Evolutionary conservation across 2,888 invertebrate species (phyloP).

Genomic region (Drosophila paracracens): DNA sequence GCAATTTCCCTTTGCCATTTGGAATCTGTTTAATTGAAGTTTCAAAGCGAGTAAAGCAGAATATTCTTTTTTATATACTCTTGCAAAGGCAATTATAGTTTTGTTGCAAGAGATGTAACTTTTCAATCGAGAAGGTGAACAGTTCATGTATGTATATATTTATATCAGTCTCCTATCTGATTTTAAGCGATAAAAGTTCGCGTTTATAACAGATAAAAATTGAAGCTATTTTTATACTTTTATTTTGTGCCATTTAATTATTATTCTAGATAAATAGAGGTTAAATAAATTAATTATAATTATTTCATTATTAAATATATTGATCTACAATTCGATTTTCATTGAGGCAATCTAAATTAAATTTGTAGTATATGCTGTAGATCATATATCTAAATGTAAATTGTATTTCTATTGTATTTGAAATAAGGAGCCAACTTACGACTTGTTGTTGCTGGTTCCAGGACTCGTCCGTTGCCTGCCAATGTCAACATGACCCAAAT

Average conservation of each 20-base stretch:
- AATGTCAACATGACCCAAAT: slow-evolving; percentile 57
- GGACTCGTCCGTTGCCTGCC: neutral
- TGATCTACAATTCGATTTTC: neutral
- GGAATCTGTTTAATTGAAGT: slow-evolving; percentile 51
- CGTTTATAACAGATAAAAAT: neutral
- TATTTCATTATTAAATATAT: neutral
- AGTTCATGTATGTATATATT: neutral
- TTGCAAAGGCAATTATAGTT: neutral
- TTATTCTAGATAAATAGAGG: neutral
- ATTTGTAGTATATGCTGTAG: neutral
- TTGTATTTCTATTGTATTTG: slow-evolving; percentile 3
- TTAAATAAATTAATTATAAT: neutral
- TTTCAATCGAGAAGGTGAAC: neutral
- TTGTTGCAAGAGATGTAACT: too few relatives aligned
- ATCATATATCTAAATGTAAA: neutral
- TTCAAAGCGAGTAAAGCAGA: slow-evolving; percentile 3
- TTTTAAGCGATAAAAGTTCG: neutral
- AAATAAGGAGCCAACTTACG: slow-evolving; percentile 1
- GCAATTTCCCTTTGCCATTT: slow-evolving; percentile 44
- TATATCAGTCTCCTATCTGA: neutral
- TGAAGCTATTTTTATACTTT: neutral
- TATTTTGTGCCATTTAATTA: neutral
- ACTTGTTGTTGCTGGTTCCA: slow-evolving; percentile 23
- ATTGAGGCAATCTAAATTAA: neutral
- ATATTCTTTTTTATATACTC: neutral